These are phyloP conservation scores for Elymnias hypermnestra DNA, from an alignment of 1,140 invertebrate species.

Conservation along the genomic window DNA sequence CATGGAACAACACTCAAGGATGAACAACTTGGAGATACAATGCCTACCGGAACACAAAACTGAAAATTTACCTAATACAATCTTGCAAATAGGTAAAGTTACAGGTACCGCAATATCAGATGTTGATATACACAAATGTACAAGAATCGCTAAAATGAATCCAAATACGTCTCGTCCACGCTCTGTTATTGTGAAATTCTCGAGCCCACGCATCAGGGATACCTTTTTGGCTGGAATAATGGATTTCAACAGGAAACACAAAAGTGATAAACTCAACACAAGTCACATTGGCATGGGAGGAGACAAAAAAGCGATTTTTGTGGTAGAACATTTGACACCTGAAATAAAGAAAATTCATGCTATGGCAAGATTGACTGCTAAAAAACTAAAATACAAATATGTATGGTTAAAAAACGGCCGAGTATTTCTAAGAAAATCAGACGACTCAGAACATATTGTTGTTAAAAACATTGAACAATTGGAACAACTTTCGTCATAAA, in stretches of 20 bases:
- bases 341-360: too few relatives aligned
- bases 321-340: too few relatives aligned
- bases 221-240: not conserved
- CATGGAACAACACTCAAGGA: conserved; percentile 23
- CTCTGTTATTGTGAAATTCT: conserved; percentile 6
- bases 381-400: conserved; percentile 26
- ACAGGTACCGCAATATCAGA: conserved; percentile 12
- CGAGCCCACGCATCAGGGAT: not conserved
- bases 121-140: conserved; percentile 4
- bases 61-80: conserved; percentile 16
- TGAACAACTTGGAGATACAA: conserved; percentile 21
- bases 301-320: too few relatives aligned
- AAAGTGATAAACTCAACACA: too few relatives aligned
- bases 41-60: conserved; percentile 21
- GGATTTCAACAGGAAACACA: not conserved
- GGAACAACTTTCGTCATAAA: not conserved
- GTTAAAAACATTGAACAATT: not conserved
- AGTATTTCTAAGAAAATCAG: conserved; percentile 27
- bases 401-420: conserved; percentile 27
- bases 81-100: conserved; percentile 15
- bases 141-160: conserved; percentile 1
- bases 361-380: too few relatives aligned
- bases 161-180: not conserved
- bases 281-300: too few relatives aligned
- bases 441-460: conserved; percentile 5